These are phyloP conservation scores for Camptogramma bilineatum DNA, from an alignment of 2,888 invertebrate species.

Conservation along the genomic window DNA sequence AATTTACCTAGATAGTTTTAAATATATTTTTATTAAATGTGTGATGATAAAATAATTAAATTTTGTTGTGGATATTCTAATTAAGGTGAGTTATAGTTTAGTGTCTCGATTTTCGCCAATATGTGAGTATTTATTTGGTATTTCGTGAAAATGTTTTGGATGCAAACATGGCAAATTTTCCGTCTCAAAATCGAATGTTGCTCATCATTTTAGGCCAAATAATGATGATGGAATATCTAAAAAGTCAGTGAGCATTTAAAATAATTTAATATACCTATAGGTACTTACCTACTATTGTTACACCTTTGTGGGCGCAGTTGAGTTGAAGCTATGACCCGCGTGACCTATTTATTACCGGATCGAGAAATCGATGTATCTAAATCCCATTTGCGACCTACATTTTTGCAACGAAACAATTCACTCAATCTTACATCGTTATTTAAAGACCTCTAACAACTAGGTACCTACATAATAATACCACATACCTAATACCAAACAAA, in stretches of 20 bases:
- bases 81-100: constrained; percentile 47
- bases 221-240: background rate
- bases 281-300: background rate
- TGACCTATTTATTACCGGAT: constrained; percentile 38
- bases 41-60: constrained; percentile 18
- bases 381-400: constrained; percentile 13
- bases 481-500: too few species aligned
- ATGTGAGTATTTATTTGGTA: background rate
- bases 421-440: too few species aligned
- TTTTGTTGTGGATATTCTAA: constrained; percentile 23
- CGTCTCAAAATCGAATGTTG: background rate
- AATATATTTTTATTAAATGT: constrained; percentile 47
- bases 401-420: constrained; percentile 1
- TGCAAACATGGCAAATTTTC: constrained; percentile 20
- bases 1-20: constrained; percentile 32
- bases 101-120: constrained; percentile 33
- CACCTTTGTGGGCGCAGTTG: background rate
- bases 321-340: constrained; percentile 34
- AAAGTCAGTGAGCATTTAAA: background rate
- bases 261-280: background rate
- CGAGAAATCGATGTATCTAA: constrained; percentile 18
- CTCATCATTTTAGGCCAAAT: background rate
- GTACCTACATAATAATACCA: background rate
- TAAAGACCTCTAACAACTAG: background rate
- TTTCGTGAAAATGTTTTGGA: constrained; percentile 19